Evolutionary conservation across 92 coral and sea anemone genomes (phyloP).

Genomic region (Actinostola sp.): DNA sequence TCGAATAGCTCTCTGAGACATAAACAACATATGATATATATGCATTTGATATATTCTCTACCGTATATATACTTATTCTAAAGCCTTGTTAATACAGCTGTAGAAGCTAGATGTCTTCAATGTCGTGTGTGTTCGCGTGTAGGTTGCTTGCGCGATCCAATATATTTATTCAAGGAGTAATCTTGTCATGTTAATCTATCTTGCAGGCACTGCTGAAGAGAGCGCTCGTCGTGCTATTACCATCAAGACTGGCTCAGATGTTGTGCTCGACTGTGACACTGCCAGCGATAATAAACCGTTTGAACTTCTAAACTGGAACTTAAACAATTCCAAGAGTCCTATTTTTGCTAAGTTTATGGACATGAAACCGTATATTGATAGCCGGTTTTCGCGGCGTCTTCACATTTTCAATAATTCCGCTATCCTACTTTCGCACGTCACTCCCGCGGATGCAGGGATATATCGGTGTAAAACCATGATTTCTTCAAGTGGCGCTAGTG

Average conservation of each 20-base stretch:
- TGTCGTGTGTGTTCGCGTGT: conserved; percentile 9
- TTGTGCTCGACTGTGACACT: conserved; percentile 63
- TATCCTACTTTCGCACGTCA: conserved; percentile 73
- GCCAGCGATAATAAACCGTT: conserved; percentile 25
- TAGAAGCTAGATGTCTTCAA: not conserved
- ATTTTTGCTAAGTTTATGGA: conserved; percentile 83
- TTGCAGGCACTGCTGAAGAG: conserved; percentile 14
- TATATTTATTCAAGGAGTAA: not conserved
- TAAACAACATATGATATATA: not conserved
- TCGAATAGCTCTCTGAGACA: not conserved
- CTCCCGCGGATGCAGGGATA: conserved; percentile 74
- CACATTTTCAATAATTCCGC: conserved; percentile 74
- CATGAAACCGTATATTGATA: conserved; percentile 71
- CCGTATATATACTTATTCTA: not conserved
- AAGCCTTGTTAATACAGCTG: not conserved
- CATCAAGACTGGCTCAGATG: conserved; percentile 79
- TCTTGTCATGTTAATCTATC: not conserved
- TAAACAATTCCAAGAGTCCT: conserved; percentile 73
- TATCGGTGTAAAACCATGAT: conserved; percentile 82
- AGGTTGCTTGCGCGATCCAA: conserved; percentile 2
- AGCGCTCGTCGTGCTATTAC: conserved; percentile 40
- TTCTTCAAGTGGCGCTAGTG: conserved; percentile 36
- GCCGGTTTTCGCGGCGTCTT: conserved; percentile 75
- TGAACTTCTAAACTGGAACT: conserved; percentile 83
- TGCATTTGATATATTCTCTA: not conserved